A percentile compares a stretch with the other conserved stretches of the same genome.
phyloP scores from a whole-genome alignment of 2,888 invertebrate genomes.

The Tryphoninae sp. region DNA sequence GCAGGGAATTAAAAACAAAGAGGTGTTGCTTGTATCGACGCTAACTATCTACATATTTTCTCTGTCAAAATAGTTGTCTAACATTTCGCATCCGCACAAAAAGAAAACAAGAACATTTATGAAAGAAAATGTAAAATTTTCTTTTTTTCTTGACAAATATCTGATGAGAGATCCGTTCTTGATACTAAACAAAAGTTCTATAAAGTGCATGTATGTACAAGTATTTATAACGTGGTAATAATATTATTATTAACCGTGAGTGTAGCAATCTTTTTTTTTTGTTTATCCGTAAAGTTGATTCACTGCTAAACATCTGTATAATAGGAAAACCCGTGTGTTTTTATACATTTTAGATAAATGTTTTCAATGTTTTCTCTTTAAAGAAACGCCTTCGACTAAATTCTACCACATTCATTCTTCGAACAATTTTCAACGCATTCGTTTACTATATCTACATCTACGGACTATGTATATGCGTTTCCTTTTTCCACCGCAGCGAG shows the following conservation, averaged over 20 bases:
- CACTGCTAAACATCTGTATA: neutral
- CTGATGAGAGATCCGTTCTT: constrained; percentile 20
- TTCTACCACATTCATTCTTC: constrained; percentile 33
- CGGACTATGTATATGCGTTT: constrained; percentile 8
- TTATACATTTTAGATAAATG: neutral
- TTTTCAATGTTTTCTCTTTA: neutral
- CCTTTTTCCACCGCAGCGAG: neutral
- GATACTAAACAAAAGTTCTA: constrained; percentile 22
- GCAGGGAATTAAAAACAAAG: too few relatives aligned
- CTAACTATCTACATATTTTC: too few relatives aligned
- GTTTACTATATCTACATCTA: constrained; percentile 27
- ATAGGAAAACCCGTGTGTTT: constrained; percentile 13
- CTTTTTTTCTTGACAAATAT: constrained; percentile 5
- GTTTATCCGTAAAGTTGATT: neutral
- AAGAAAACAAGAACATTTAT: too few relatives aligned
- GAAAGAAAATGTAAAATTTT: constrained; percentile 12
- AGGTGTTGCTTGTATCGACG: too few relatives aligned
- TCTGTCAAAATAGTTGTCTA: too few relatives aligned
- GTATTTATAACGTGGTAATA: constrained; percentile 32
- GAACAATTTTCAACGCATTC: constrained; percentile 35
- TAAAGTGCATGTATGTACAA: constrained; percentile 49
- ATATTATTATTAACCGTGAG: constrained; percentile 8
- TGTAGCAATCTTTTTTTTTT: neutral
- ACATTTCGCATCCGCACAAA: too few relatives aligned
- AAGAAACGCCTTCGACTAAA: neutral